Evolutionary conservation across 2,113 vertebrate species (phyloP).

Genomic region (Cyprinodon brontotheroides): DNA sequence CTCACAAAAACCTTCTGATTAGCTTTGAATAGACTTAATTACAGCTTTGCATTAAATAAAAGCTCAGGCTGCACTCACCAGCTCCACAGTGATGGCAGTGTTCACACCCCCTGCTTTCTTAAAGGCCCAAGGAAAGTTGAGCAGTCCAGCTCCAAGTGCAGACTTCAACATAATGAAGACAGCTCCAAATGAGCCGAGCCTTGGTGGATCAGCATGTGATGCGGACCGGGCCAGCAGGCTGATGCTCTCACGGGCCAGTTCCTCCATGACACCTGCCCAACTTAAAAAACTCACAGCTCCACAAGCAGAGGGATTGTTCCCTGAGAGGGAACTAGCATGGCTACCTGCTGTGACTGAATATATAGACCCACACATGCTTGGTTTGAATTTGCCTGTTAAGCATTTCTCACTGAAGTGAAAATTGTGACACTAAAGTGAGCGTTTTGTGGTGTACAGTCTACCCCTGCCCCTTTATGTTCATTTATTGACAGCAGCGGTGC

Average conservation of each 20-base stretch:
- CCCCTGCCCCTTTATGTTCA: slow-evolving; percentile 7
- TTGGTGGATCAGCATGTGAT: slow-evolving; percentile 37
- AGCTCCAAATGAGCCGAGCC: slow-evolving; percentile 85
- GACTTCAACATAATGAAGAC: slow-evolving; percentile 95
- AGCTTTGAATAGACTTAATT: neutral
- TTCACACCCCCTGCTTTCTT: slow-evolving; percentile 85
- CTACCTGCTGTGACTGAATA: slow-evolving; percentile 14
- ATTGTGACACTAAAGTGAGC: slow-evolving; percentile 63
- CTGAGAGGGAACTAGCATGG: neutral
- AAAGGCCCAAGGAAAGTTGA: slow-evolving; percentile 96
- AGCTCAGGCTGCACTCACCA: slow-evolving; percentile 80
- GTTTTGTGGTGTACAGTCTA: slow-evolving; percentile 25
- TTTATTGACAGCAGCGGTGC: neutral
- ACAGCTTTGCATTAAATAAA: neutral
- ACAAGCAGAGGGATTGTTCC: neutral
- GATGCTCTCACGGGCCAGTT: slow-evolving; percentile 77
- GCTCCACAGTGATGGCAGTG: slow-evolving; percentile 84
- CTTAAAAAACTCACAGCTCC: neutral
- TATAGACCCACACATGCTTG: slow-evolving; percentile 47
- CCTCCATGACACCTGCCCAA: slow-evolving; percentile 78
- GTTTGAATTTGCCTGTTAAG: slow-evolving; percentile 50
- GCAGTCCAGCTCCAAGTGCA: slow-evolving; percentile 90
- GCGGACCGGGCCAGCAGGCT: slow-evolving; percentile 76
- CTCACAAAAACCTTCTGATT: neutral
- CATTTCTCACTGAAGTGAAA: slow-evolving; percentile 64